Conservation (phyloP, 2,888 invertebrate genomes). For the Lathronympha strigana region DNA sequence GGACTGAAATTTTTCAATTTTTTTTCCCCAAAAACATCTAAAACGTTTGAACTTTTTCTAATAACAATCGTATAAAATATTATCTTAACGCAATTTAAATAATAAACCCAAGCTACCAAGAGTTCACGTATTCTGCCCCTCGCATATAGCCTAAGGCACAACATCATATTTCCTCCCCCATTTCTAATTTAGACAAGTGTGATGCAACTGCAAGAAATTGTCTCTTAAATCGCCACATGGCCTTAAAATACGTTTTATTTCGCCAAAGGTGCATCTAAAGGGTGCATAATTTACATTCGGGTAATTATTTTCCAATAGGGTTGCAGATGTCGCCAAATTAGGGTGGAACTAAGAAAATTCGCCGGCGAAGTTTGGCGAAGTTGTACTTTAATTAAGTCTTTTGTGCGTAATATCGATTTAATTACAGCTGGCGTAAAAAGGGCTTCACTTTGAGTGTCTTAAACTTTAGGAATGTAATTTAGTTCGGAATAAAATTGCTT, state of each 20-base stretch:
- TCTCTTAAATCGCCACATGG: conserved; percentile 76
- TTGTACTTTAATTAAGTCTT: conserved; percentile 62
- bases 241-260: conserved; percentile 72
- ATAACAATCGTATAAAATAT: neutral
- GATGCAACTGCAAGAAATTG: conserved; percentile 69
- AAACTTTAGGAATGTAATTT: neutral
- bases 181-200: conserved; percentile 54
- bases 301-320: conserved; percentile 82
- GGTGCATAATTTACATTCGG: conserved; percentile 81
- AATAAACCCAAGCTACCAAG: conserved; percentile 7
- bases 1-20: too few species aligned
- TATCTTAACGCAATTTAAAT: conserved; percentile 14
- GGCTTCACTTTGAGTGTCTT: neutral
- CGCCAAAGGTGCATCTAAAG: conserved; percentile 78
- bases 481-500: neutral
- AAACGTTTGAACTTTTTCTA: neutral
- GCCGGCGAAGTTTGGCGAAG: conserved; percentile 64
- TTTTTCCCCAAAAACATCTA: neutral
- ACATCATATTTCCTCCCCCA: conserved; percentile 64
- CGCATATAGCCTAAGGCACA: conserved; percentile 53
- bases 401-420: conserved; percentile 54
- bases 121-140: conserved; percentile 30
- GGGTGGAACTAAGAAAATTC: conserved; percentile 66
- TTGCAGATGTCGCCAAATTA: conserved; percentile 76
- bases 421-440: conserved; percentile 26